Evolutionary conservation across 2,888 invertebrate genomes (phyloP).

Genomic region (Xestia rhomboidea): DNA sequence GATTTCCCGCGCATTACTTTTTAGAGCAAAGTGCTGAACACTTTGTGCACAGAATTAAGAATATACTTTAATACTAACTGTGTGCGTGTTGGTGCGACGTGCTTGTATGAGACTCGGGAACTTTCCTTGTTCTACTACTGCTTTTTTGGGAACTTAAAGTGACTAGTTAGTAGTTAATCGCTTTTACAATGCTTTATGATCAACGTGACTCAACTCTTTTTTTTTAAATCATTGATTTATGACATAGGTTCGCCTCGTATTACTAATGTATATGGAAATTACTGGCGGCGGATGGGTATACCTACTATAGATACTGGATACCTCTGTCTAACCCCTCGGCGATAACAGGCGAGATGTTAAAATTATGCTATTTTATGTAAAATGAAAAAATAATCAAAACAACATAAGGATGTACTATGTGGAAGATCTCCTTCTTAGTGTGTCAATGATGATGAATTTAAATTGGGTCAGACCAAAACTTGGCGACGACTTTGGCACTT

Average conservation of each 20-base stretch:
- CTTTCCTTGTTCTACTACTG: not conserved
- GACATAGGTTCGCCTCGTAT: not conserved
- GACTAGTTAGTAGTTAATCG: not conserved
- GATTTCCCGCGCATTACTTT: slow-evolving; percentile 80
- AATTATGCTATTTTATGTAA: not conserved
- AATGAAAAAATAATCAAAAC: not conserved
- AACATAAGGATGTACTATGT: not conserved
- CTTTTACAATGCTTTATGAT: not conserved
- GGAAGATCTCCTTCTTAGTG: not conserved
- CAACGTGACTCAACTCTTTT: not conserved
- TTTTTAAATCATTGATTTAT: not conserved
- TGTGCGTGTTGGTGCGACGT: not conserved
- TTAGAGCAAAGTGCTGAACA: slow-evolving; percentile 67
- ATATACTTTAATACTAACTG: slow-evolving; percentile 48
- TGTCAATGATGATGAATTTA: not conserved
- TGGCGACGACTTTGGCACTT: not conserved
- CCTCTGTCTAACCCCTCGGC: not conserved
- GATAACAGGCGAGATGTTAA: not conserved
- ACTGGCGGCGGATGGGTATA: not conserved
- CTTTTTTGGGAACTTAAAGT: not conserved
- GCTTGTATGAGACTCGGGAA: not conserved
- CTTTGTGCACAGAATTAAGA: slow-evolving; percentile 69
- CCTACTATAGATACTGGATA: not conserved
- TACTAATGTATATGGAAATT: not conserved
- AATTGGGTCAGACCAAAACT: not conserved